phyloP scores from a whole-genome alignment of 2,888 invertebrate genomes.

The Fragum fragum region DNA sequence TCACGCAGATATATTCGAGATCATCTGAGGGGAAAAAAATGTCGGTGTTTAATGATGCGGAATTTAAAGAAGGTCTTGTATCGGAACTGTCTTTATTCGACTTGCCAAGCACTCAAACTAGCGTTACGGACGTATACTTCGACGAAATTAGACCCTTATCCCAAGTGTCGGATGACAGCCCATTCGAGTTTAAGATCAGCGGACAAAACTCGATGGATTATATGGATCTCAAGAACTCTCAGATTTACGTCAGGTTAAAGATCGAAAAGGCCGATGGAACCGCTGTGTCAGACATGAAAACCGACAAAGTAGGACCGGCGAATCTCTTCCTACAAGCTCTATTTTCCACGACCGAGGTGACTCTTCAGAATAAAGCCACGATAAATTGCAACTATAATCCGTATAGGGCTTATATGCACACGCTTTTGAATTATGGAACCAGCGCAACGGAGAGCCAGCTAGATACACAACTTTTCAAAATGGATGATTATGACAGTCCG shows the following conservation, averaged over 20 bases:
- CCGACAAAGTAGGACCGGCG: slow-evolving; percentile 46
- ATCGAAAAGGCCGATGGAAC: slow-evolving; percentile 40
- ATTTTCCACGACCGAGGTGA: slow-evolving; percentile 49
- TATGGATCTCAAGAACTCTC: slow-evolving; percentile 37
- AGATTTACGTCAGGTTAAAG: slow-evolving; percentile 50
- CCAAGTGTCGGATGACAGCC: too few species aligned
- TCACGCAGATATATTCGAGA: slow-evolving; percentile 23
- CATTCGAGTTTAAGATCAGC: too few species aligned
- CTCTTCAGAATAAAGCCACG: slow-evolving; percentile 45
- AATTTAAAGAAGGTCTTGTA: too few species aligned
- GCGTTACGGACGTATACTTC: slow-evolving; percentile 36
- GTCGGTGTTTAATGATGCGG: slow-evolving; percentile 45
- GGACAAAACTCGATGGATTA: slow-evolving; percentile 32
- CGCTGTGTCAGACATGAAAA: neutral
- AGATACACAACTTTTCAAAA: neutral
- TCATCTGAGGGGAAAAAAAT: slow-evolving; percentile 33
- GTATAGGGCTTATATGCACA: slow-evolving; percentile 49
- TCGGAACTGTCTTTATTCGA: slow-evolving; percentile 45
- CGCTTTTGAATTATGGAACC: slow-evolving; percentile 32
- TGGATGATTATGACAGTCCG: slow-evolving; percentile 25
- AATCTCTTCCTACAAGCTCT: slow-evolving; percentile 46
- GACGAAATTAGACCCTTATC: too few species aligned
- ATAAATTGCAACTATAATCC: slow-evolving; percentile 45
- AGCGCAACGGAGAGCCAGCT: slow-evolving; percentile 26
- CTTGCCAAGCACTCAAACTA: slow-evolving; percentile 45